Evolutionary conservation across 2,888 invertebrate genomes (phyloP).

Genomic region (Adelognathus sp.): DNA sequence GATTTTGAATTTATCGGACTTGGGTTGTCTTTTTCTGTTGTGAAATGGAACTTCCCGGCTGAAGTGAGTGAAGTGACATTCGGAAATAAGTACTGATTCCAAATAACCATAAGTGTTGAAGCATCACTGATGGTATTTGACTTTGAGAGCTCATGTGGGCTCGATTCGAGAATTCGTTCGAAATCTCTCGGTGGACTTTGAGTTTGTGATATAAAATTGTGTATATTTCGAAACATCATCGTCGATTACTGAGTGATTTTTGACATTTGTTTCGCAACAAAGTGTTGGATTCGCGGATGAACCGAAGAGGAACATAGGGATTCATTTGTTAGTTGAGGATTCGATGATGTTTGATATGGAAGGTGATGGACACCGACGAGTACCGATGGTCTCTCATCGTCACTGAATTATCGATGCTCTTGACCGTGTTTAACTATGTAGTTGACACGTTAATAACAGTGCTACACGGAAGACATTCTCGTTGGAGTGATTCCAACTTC

Average conservation of each 20-base stretch:
- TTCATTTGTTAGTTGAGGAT: neutral
- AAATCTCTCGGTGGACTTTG: neutral
- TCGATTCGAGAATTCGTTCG: neutral
- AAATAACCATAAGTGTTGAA: neutral
- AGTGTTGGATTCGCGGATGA: neutral
- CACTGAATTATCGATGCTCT: conserved; percentile 46
- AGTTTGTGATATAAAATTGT: neutral
- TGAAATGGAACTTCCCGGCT: too few species aligned
- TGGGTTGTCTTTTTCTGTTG: too few species aligned
- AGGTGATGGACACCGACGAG: conserved; percentile 34
- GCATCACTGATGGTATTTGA: too few species aligned
- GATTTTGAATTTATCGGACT: too few species aligned
- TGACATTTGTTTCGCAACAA: neutral
- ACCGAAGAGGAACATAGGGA: neutral
- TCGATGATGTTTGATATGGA: conserved; percentile 49
- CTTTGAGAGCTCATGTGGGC: too few species aligned
- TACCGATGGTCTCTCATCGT: conserved; percentile 24
- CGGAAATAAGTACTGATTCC: neutral
- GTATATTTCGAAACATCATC: neutral
- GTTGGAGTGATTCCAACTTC: conserved; percentile 11
- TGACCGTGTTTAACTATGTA: conserved; percentile 52
- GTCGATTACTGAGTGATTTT: neutral
- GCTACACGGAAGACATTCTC: conserved; percentile 35
- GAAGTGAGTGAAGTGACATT: too few species aligned
- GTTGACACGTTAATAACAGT: conserved; percentile 46